phyloP scores from a whole-genome alignment of 2,797 vertebrate genomes.

The Dermochelys coriacea region DNA sequence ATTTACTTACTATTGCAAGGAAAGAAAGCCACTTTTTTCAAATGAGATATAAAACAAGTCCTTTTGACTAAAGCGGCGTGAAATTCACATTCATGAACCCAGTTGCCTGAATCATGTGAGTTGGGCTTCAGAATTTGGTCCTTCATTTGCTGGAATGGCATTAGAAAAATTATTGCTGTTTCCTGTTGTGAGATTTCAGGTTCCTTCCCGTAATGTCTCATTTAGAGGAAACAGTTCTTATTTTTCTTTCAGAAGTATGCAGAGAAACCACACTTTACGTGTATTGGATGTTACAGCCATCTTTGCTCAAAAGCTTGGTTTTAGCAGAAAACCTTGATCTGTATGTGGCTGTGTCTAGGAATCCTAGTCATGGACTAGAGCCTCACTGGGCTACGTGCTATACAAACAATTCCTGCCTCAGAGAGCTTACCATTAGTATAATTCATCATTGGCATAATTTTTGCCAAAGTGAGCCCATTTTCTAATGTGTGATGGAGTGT shows the following conservation, averaged over 20 bases:
- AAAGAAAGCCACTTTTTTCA: neutral
- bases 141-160: neutral
- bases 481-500: neutral
- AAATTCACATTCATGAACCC: neutral
- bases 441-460: neutral
- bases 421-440: neutral
- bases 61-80: neutral
- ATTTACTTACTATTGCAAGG: neutral
- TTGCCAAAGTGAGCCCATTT: neutral
- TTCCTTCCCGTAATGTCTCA: neutral
- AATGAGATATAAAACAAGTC: neutral
- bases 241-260: neutral
- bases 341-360: neutral
- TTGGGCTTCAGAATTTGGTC: neutral
- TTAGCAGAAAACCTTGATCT: neutral
- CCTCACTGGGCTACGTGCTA: neutral
- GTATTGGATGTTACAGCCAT: neutral
- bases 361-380: neutral
- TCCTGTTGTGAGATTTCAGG: neutral
- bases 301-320: neutral
- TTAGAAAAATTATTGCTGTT: neutral
- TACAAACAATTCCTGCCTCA: neutral
- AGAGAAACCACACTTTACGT: neutral
- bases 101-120: neutral
- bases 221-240: neutral